Evolutionary conservation across 1,140 invertebrate genomes (phyloP).

Genomic region (Chlorops oryzae): DNA sequence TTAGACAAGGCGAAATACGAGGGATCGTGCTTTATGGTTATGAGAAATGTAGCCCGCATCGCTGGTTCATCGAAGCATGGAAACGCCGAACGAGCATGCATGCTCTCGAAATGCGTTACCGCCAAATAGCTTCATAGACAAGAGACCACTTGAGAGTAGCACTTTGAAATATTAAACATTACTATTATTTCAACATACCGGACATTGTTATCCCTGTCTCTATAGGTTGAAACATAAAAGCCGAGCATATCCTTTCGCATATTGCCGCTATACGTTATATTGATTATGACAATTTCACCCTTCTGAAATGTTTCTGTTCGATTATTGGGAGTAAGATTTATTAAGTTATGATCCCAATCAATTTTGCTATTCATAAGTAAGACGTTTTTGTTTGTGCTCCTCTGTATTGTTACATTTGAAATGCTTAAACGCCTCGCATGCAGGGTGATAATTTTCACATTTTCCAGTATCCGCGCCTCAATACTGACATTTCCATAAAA

Average conservation of each 20-base stretch:
- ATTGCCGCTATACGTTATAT: constrained; percentile 51
- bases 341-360: constrained; percentile 38
- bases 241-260: constrained; percentile 60
- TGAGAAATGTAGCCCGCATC: constrained; percentile 70
- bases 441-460: constrained; percentile 47
- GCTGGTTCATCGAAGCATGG: constrained; percentile 86
- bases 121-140: constrained; percentile 61
- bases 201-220: constrained; percentile 42
- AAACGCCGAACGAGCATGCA: constrained; percentile 72
- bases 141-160: no score
- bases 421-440: constrained; percentile 46
- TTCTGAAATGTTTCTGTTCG: constrained; percentile 21
- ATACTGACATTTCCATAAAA: constrained; percentile 59
- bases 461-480: constrained; percentile 34
- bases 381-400: neutral
- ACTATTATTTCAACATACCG: no score
- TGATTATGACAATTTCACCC: constrained; percentile 44
- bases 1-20: constrained; percentile 66
- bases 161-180: no score
- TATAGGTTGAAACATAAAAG: constrained; percentile 75
- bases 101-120: constrained; percentile 75
- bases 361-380: constrained; percentile 12
- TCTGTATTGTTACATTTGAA: constrained; percentile 20
- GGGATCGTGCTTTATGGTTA: constrained; percentile 57
- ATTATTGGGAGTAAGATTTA: constrained; percentile 25